A percentile compares a stretch with the other conserved stretches of the same genome.
phyloP scores from a whole-genome alignment of 2,797 vertebrate species.

The Helostoma temminkii region DNA sequence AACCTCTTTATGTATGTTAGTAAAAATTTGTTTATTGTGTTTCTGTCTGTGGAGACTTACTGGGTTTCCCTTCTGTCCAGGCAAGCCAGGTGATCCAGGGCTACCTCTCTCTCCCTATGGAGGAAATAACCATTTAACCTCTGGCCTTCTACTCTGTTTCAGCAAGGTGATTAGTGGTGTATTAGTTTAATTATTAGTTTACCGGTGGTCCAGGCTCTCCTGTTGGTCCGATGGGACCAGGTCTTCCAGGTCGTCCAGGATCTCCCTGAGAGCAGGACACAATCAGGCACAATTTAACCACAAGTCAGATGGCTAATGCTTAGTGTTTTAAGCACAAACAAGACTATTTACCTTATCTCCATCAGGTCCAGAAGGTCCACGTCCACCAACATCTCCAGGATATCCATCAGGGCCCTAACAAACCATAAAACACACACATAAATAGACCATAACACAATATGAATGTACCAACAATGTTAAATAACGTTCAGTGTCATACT shows the following conservation, averaged over 20 bases:
- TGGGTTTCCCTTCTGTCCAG: slow-evolving; percentile 86
- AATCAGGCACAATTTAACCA: slow-evolving; percentile 19
- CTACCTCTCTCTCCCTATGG: slow-evolving; percentile 86
- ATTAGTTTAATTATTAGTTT: too few relatives aligned
- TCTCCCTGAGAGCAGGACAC: slow-evolving; percentile 88
- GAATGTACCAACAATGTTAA: background rate
- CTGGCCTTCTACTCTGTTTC: background rate
- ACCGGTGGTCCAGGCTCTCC: slow-evolving; percentile 90
- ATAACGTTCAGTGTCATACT: slow-evolving; percentile 77
- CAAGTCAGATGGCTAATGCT: background rate
- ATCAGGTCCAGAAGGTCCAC: slow-evolving; percentile 83
- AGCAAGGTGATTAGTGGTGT: too few relatives aligned
- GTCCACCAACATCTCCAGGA: slow-evolving; percentile 88
- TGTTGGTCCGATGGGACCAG: slow-evolving; percentile 84
- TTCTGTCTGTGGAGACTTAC: slow-evolving; percentile 66
- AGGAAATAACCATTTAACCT: slow-evolving; percentile 47
- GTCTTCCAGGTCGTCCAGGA: slow-evolving; percentile 90
- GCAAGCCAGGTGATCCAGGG: slow-evolving; percentile 87
- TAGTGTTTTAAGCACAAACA: background rate
- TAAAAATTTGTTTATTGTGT: background rate
- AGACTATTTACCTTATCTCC: slow-evolving; percentile 88
- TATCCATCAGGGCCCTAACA: slow-evolving; percentile 93
- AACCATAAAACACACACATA: slow-evolving; percentile 43
- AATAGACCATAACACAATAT: slow-evolving; percentile 14
- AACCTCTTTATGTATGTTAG: slow-evolving; percentile 12